Evolutionary conservation across 2,113 vertebrate species (phyloP), one percentile per base, ranked within the genome.

Genomic region (Dinomys branickii): DNA sequence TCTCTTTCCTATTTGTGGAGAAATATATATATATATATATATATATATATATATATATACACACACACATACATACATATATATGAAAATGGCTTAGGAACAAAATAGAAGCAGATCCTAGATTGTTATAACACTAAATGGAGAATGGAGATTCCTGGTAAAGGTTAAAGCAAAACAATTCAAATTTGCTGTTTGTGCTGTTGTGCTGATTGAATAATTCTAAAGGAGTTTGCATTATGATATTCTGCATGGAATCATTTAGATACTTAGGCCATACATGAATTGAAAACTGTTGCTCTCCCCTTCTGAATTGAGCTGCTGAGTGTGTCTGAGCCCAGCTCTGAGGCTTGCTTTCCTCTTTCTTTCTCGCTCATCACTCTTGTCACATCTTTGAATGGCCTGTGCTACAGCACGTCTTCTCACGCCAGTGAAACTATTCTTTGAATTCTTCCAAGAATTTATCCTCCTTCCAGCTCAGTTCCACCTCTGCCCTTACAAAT

Each of bases 201-300:
- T 93, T 93, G 12, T 92, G 95, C 95, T 90, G 87, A 94, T 19
- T 81, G 54, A 0, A 77, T 93, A 91, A 86, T 96, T 97, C 91
- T 3, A 33, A 47, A 93, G 20, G n/a, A 8, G 88, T 85, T 44
- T 94, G 38, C 78, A 85, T 80, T 2, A 0, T 24, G 1, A 38
- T 93, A 2, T n/a, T 90, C 58, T 82, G 90, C 58, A 88, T 0
- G 0, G 91, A 59, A 59, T 73, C 92, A 3, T 30, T 69, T 7
- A 95, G 33, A 90, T 73, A 35, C 11, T 50, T 86, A 54, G 19
- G 8, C 33, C 35, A 4, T 90, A 73, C 41, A 41, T 89, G 94
- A 83, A 94, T 3, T 3, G 93, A 54, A 91, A 44, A 81, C 2
- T 88, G 33, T 0, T 41, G 41, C 86, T 0, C 91, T 54, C 91